These are phyloP conservation scores for Symphodus melops DNA, from an alignment of 2,113 vertebrate genomes.

Conservation along the genomic window DNA sequence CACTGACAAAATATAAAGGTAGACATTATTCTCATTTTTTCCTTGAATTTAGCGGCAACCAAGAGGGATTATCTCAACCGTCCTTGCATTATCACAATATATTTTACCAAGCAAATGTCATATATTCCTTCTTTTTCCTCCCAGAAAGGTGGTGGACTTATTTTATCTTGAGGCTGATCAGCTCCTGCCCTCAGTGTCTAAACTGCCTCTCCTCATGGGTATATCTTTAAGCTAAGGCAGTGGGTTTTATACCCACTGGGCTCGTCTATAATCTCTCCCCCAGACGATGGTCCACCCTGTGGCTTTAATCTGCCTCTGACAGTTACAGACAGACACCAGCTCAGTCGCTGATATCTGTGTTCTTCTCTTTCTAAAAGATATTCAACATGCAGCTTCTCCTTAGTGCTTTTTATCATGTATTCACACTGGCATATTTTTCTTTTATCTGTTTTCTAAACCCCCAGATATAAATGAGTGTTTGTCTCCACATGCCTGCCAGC, in stretches of 20 bases:
- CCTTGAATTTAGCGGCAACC: conserved; percentile 19
- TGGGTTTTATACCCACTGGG: conserved; percentile 43
- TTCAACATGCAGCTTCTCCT: background rate
- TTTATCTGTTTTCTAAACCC: conserved; percentile 32
- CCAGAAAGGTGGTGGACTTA: background rate
- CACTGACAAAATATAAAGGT: conserved; percentile 11
- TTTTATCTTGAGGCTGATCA: conserved; percentile 33
- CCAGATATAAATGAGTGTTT: conserved; percentile 92
- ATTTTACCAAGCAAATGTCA: conserved; percentile 18
- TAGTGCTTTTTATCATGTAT: background rate
- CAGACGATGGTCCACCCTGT: conserved; percentile 37
- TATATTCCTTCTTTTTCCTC: conserved; percentile 27
- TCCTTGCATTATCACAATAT: conserved; percentile 42
- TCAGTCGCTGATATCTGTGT: background rate
- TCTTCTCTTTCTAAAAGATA: conserved; percentile 16
- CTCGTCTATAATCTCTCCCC: conserved; percentile 40
- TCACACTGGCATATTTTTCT: conserved; percentile 24
- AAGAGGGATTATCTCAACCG: conserved; percentile 37
- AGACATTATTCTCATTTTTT: conserved; percentile 38
- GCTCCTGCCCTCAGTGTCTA: conserved; percentile 6
- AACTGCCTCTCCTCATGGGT: conserved; percentile 7
- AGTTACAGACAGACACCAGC: conserved; percentile 6
- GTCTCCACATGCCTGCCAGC: conserved; percentile 85
- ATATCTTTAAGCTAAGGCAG: conserved; percentile 30
- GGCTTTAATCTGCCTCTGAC: conserved; percentile 37